These are phyloP conservation scores for Eremobia ochroleuca DNA, from an alignment of 2,888 invertebrate species.

Conservation along the genomic window DNA sequence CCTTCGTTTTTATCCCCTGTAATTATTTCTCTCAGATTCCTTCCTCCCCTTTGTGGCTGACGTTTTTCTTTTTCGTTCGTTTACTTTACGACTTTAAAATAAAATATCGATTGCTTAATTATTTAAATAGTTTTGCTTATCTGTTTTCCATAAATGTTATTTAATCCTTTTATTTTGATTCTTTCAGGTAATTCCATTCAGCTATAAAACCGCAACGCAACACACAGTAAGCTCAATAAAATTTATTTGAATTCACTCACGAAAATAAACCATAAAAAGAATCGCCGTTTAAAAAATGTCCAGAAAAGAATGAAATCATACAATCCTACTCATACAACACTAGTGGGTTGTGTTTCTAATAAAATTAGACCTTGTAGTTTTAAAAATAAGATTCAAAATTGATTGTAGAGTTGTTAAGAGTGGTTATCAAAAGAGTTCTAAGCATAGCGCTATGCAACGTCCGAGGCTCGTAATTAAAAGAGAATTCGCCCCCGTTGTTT, in stretches of 20 bases:
- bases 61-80: constrained; percentile 21
- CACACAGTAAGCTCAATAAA: constrained; percentile 37
- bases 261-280: constrained; percentile 40
- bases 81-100: background rate
- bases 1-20: constrained; percentile 10
- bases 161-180: constrained; percentile 40
- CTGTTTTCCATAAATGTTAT: constrained; percentile 8
- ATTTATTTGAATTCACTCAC: constrained; percentile 39
- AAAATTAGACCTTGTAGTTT: constrained; percentile 66
- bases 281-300: constrained; percentile 40
- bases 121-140: background rate
- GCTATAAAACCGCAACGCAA: constrained; percentile 17
- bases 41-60: constrained; percentile 4
- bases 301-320: constrained; percentile 58
- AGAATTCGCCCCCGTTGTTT: constrained; percentile 82
- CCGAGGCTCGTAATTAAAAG: constrained; percentile 82
- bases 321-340: constrained; percentile 46
- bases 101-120: constrained; percentile 1
- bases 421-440: constrained; percentile 81
- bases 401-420: constrained; percentile 63
- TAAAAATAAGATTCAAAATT: constrained; percentile 69
- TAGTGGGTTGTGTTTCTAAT: constrained; percentile 20
- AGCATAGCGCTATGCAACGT: constrained; percentile 76
- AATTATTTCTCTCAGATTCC: constrained; percentile 43
- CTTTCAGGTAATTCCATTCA: constrained; percentile 71